Conservation (phyloP, 2,888 invertebrate genomes). For the Xiphydria camelus region DNA sequence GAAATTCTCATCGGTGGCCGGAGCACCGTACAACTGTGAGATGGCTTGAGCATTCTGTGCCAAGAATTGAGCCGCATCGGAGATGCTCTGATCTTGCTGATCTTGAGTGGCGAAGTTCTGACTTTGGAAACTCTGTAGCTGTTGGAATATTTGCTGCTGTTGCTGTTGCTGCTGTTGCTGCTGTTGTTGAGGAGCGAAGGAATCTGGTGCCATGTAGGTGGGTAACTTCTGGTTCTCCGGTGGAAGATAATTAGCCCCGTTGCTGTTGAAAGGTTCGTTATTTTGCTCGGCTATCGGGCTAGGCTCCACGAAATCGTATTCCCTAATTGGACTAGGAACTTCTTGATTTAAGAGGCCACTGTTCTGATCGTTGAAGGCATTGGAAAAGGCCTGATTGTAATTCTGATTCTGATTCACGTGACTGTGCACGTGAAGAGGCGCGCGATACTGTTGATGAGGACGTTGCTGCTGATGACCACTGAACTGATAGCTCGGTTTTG, state of each 20-base stretch:
- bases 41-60: conserved; percentile 51
- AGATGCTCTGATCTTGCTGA: conserved; percentile 36
- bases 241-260: conserved; percentile 51
- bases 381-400: conserved; percentile 16
- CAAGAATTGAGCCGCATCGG: conserved; percentile 49
- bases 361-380: not conserved
- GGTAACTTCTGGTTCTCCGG: conserved; percentile 52
- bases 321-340: conserved; percentile 38
- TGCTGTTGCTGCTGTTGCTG: conserved; percentile 4
- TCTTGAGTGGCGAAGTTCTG: conserved; percentile 8
- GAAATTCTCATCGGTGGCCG: conserved; percentile 42
- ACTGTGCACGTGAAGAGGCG: not conserved
- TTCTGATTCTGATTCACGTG: not conserved
- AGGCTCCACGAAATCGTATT: conserved; percentile 35
- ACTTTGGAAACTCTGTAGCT: conserved; percentile 11
- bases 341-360: conserved; percentile 28
- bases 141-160: conserved; percentile 5
- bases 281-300: conserved; percentile 52
- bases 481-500: conserved; percentile 10
- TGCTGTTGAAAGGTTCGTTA: conserved; percentile 43
- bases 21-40: conserved; percentile 46
- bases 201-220: conserved; percentile 17
- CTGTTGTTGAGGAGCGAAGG: conserved; percentile 18
- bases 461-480: conserved; percentile 6
- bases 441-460: not conserved